These are phyloP conservation scores for Sitta carolinensis DNA, from an alignment of 2,797 vertebrate species.

Conservation along the genomic window DNA sequence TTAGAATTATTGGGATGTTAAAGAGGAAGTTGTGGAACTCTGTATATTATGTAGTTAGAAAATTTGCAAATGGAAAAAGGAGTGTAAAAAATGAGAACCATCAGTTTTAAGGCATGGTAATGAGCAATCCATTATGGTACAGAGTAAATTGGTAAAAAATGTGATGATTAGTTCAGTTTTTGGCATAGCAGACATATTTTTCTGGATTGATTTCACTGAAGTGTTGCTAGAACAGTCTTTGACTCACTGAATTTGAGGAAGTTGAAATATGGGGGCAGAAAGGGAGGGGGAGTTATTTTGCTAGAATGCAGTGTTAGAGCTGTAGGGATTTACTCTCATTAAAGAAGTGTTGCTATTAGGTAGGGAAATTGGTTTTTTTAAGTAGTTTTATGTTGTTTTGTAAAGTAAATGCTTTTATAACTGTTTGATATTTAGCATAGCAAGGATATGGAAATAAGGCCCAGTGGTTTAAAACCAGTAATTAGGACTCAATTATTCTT, in stretches of 20 bases:
- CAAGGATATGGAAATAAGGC: neutral
- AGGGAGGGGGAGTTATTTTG: neutral
- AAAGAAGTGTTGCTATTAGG: neutral
- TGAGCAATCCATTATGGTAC: neutral
- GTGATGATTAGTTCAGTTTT: neutral
- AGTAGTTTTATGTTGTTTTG: neutral
- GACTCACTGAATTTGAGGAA: neutral
- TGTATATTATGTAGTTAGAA: neutral
- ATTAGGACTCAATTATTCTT: neutral
- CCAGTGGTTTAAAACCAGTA: neutral
- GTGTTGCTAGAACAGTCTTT: neutral
- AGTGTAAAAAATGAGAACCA: neutral
- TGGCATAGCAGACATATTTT: neutral
- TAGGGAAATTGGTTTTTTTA: neutral
- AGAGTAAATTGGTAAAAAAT: neutral
- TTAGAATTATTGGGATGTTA: neutral
- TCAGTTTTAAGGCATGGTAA: neutral
- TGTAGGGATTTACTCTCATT: neutral
- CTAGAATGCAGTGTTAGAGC: neutral
- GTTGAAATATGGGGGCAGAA: neutral
- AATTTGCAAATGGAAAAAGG: neutral
- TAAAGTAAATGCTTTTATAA: neutral
- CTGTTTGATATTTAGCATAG: neutral
- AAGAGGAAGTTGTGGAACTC: neutral
- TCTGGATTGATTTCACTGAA: neutral